Evolutionary conservation across 2,888 invertebrate genomes (phyloP), one percentile per base, ranked within the genome.

Genomic region (Lycia hirtaria): DNA sequence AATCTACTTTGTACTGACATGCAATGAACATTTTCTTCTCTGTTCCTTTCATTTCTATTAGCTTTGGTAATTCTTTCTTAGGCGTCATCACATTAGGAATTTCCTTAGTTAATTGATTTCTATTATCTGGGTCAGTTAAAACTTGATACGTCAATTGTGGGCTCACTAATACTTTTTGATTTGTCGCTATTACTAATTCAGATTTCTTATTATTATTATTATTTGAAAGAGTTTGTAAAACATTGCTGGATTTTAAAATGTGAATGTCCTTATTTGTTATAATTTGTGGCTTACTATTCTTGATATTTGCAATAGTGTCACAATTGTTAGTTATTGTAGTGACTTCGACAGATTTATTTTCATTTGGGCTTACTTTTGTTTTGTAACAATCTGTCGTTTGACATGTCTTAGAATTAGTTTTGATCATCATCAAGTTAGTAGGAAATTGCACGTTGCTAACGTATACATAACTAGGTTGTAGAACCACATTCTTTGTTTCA

Each of bases 361-460:
- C 90, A 57, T 78, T 85, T 28, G 75, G 30, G 9, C 73, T 64
- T 4, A 66, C 54, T 71, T 81, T 80, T 45, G 71, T 68, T 64
- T 77, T 81, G 51, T 67, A 71, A n/a, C 72, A 68, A 26, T 80
- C 79, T 30, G 69, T 65, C 35, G 64, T 69, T 66, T 79, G 82
- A 49, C 72, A 72, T 7, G 78, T 59, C 76, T 86, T 87, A 4
- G 77, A 52, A 43, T 76, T 85, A 57, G 85, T 90, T 69, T 88
- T 90, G 37, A 89, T 83, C 85, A 91, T 87, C 89, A 91, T 90
- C 40, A 91, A 69, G 67, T 91, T 92, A n/a, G 78, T 76, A 40
- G 89, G 88, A 62, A 90, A 86, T 60, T 90, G 90, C 0, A 91
- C 83, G 57, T 92, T 92, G 63, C 88, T 88, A 33, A 92, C 71